Percentiles rank a stretch among this genome's conserved stretches.
These are phyloP conservation scores for Drosophila kohkoa DNA, from an alignment of 1,140 invertebrate species.

Conservation along the genomic window DNA sequence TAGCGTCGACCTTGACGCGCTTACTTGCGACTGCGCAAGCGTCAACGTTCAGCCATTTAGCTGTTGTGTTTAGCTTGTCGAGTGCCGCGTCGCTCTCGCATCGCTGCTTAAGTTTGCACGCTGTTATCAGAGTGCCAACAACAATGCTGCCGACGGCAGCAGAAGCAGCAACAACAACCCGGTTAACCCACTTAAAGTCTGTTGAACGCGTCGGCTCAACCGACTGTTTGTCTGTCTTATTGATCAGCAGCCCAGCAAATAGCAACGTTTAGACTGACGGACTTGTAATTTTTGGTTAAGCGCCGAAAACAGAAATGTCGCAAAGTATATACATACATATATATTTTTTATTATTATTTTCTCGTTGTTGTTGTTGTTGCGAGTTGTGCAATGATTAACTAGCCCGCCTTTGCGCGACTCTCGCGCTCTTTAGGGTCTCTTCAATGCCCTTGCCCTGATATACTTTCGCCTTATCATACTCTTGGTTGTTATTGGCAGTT, in stretches of 20 bases:
- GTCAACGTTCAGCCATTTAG: slow-evolving; percentile 21
- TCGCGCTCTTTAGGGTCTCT: slow-evolving; percentile 46
- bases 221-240: slow-evolving; percentile 43
- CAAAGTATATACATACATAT: slow-evolving; percentile 51
- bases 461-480: not conserved
- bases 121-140: slow-evolving; percentile 68
- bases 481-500: not conserved
- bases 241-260: slow-evolving; percentile 62
- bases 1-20: slow-evolving; percentile 76
- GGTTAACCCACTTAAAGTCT: slow-evolving; percentile 76
- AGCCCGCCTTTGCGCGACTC: slow-evolving; percentile 48
- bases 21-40: slow-evolving; percentile 61
- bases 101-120: slow-evolving; percentile 41
- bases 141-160: not conserved
- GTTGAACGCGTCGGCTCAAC: slow-evolving; percentile 63
- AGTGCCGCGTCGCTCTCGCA: not conserved
- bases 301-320: slow-evolving; percentile 61
- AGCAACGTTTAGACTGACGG: slow-evolving; percentile 54
- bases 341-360: slow-evolving; percentile 13
- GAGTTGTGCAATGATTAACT: slow-evolving; percentile 69
- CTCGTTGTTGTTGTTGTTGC: slow-evolving; percentile 37
- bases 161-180: slow-evolving; percentile 14
- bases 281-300: slow-evolving; percentile 56
- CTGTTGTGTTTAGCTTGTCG: not conserved
- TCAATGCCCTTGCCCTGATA: slow-evolving; percentile 8